phyloP scores from a whole-genome alignment of 2,797 vertebrate genomes.

The Bucorvus abyssinicus region DNA sequence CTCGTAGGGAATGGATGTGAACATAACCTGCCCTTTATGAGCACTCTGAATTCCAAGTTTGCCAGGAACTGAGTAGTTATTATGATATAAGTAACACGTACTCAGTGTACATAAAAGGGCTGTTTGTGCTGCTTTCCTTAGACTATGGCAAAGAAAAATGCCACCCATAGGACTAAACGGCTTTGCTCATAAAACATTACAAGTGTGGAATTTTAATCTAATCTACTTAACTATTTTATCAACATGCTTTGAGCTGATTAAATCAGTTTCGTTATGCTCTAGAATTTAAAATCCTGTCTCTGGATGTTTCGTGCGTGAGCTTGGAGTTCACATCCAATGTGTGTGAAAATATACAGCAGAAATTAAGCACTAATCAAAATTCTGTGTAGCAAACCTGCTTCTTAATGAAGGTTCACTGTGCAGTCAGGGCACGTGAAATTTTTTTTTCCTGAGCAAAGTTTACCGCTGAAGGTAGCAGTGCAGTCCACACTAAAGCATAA shows the following conservation, averaged over 20 bases:
- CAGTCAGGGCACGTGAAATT: not conserved
- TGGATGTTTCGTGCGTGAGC: not conserved
- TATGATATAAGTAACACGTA: not conserved
- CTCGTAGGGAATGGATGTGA: not conserved
- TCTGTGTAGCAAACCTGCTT: not conserved
- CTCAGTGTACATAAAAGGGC: not conserved
- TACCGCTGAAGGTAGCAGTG: not conserved
- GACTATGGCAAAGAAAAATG: not conserved
- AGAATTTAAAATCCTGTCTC: constrained; percentile 9
- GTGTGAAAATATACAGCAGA: not conserved
- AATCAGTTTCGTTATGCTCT: not conserved
- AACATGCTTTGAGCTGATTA: constrained; percentile 22
- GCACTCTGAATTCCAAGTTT: not conserved
- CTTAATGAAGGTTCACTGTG: constrained; percentile 19
- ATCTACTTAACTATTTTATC: constrained; percentile 41
- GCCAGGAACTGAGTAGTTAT: not conserved
- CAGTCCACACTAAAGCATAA: not conserved
- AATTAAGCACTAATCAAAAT: constrained; percentile 39
- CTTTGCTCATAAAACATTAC: not conserved
- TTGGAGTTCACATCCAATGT: not conserved
- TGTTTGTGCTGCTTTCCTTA: not conserved
- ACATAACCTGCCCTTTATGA: not conserved
- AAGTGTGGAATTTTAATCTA: not conserved
- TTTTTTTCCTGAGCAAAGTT: not conserved
- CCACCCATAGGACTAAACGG: not conserved